Percentiles rank a stretch among this genome's conserved stretches.
These are phyloP conservation scores for Drosophila testacea DNA, from an alignment of 2,888 invertebrate genomes.

Conservation along the genomic window DNA sequence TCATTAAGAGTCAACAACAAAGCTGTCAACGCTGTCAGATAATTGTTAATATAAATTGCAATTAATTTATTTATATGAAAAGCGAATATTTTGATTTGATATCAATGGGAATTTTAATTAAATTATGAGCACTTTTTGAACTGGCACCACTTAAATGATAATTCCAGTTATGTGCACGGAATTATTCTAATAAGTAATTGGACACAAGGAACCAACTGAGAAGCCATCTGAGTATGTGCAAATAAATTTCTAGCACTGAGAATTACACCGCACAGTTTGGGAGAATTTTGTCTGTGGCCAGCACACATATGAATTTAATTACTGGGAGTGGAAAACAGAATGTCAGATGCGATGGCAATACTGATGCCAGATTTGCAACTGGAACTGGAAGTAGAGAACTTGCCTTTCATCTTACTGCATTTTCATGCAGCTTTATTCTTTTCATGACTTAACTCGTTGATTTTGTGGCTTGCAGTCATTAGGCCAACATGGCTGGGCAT, in stretches of 20 bases:
- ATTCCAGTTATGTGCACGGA: not conserved
- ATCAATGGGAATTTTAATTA: not conserved
- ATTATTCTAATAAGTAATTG: not conserved
- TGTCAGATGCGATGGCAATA: not conserved
- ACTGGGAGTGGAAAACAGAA: constrained; percentile 21
- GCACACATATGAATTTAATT: constrained; percentile 57
- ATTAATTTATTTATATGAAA: not conserved
- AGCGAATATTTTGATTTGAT: not conserved
- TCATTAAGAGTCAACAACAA: not conserved
- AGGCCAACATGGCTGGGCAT: constrained; percentile 59
- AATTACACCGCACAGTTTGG: not conserved
- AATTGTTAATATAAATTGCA: not conserved
- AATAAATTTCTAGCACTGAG: not conserved
- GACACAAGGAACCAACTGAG: not conserved
- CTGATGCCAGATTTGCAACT: not conserved
- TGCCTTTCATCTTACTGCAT: constrained; percentile 25
- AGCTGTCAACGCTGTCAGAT: not conserved
- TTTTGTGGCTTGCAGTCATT: constrained; percentile 78
- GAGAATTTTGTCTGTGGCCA: constrained; percentile 3
- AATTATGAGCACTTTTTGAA: not conserved
- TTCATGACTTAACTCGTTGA: constrained; percentile 71
- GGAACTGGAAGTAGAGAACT: not conserved
- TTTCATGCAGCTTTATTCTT: constrained; percentile 53
- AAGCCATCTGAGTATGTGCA: not conserved
- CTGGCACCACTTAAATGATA: not conserved